A percentile compares a stretch with the other conserved stretches of the same genome.
Conservation (phyloP, 2,797 vertebrate genomes). For the Sardinella longiceps region DNA sequence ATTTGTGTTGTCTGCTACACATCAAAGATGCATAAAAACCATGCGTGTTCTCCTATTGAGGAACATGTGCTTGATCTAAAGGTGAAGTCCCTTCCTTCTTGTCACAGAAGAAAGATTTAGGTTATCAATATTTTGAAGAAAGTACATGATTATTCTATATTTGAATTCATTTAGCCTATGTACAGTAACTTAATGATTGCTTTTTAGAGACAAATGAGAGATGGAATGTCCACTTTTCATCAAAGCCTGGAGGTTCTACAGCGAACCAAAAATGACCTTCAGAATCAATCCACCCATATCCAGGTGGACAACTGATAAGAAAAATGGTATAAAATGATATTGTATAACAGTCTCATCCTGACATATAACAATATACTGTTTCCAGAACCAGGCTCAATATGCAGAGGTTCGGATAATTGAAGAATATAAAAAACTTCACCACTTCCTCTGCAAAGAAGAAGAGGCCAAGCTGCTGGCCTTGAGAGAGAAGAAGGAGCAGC, state of each 20-base stretch:
- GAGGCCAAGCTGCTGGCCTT: slow-evolving; percentile 18
- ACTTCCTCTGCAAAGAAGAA: slow-evolving; percentile 39
- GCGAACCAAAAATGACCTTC: neutral
- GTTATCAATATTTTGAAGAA: neutral
- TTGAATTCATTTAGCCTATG: neutral
- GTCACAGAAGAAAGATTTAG: slow-evolving; percentile 9
- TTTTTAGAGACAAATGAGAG: neutral
- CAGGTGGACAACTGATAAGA: neutral
- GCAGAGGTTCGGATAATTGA: slow-evolving; percentile 33
- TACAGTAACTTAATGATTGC: neutral
- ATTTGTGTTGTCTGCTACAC: slow-evolving; percentile 78
- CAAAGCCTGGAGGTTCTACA: neutral
- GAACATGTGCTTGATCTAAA: slow-evolving; percentile 60
- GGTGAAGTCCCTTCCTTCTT: neutral
- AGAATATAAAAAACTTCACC: slow-evolving; percentile 44
- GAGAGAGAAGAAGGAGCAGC: slow-evolving; percentile 10
- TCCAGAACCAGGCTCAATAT: slow-evolving; percentile 23
- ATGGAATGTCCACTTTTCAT: neutral
- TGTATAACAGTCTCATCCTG: neutral
- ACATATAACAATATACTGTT: neutral
- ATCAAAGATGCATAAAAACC: slow-evolving; percentile 72
- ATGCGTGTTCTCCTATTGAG: slow-evolving; percentile 69
- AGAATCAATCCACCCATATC: neutral
- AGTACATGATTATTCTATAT: neutral
- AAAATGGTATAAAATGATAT: neutral